Evolutionary conservation across 2,888 invertebrate species (phyloP).

Genomic region (Drepana falcataria): DNA sequence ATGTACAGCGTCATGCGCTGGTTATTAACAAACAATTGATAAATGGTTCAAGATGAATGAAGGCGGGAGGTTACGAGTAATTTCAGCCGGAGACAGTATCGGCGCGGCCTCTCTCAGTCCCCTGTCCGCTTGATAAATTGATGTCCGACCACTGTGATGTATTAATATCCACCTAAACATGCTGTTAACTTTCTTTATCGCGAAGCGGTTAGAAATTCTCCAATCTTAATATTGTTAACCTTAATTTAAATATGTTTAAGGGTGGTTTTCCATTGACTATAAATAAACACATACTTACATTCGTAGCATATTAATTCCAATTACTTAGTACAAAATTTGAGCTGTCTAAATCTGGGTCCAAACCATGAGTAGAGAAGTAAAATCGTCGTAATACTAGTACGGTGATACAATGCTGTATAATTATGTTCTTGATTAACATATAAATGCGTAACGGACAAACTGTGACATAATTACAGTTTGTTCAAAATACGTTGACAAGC

Average conservation of each 20-base stretch:
- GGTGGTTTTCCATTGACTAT: too few relatives aligned
- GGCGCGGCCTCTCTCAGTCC: slow-evolving; percentile 23
- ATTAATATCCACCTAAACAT: slow-evolving; percentile 48
- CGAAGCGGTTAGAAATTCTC: slow-evolving; percentile 20
- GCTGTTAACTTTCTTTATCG: slow-evolving; percentile 38
- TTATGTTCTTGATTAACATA: too few relatives aligned
- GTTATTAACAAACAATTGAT: slow-evolving; percentile 39
- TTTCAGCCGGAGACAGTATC: slow-evolving; percentile 27
- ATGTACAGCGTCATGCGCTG: slow-evolving; percentile 1
- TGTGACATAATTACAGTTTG: too few relatives aligned
- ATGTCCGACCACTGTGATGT: slow-evolving; percentile 41
- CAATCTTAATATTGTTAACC: not conserved
- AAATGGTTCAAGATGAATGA: slow-evolving; percentile 39
- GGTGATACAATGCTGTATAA: too few relatives aligned
- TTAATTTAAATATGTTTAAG: not conserved
- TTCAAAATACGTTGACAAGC: too few relatives aligned
- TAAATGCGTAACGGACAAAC: too few relatives aligned
- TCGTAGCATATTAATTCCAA: too few relatives aligned
- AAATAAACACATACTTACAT: too few relatives aligned
- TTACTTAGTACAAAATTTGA: too few relatives aligned
- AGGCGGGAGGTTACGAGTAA: slow-evolving; percentile 42
- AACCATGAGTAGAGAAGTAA: too few relatives aligned
- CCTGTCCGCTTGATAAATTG: slow-evolving; percentile 56
- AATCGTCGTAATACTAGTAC: too few relatives aligned
- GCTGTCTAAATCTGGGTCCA: too few relatives aligned